These are phyloP conservation scores for Andrena chrysosceles DNA, from an alignment of 2,888 invertebrate species.

Conservation along the genomic window DNA sequence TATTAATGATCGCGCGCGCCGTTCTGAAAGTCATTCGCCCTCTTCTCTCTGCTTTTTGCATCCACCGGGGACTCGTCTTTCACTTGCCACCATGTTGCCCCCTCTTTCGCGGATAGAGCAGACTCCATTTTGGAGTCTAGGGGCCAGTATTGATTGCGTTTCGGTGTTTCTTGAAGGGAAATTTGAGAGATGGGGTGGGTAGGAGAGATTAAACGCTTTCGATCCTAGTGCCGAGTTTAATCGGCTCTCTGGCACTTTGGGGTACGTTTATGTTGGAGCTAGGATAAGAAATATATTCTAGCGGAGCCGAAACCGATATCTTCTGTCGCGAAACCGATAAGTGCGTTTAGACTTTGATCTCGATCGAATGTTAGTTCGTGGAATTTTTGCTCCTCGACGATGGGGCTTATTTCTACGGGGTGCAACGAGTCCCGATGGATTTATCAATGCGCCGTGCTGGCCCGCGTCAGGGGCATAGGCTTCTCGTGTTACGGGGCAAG, in stretches of 20 bases:
- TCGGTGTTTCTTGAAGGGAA: no score
- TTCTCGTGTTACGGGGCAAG: slow-evolving; percentile 43
- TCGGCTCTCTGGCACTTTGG: no score
- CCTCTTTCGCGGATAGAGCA: slow-evolving; percentile 14
- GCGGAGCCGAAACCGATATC: no score
- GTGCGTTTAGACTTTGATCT: no score
- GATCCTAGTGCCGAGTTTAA: no score
- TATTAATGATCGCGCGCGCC: slow-evolving; percentile 67
- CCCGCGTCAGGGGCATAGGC: slow-evolving; percentile 31
- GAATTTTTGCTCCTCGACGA: no score
- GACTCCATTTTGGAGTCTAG: neutral
- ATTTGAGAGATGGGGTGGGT: no score
- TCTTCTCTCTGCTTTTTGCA: slow-evolving; percentile 54
- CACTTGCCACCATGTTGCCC: neutral
- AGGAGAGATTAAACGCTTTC: neutral
- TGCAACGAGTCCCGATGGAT: slow-evolving; percentile 44
- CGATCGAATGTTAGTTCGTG: no score
- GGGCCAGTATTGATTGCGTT: no score
- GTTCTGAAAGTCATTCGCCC: slow-evolving; percentile 65
- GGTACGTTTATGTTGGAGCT: no score
- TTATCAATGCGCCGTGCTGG: slow-evolving; percentile 43
- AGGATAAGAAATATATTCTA: no score
- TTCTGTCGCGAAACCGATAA: no score
- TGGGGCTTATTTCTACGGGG: slow-evolving; percentile 41
- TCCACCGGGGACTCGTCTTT: slow-evolving; percentile 33